Conservation (phyloP, 2,797 vertebrate genomes). For the Sebastes diploproa region DNA sequence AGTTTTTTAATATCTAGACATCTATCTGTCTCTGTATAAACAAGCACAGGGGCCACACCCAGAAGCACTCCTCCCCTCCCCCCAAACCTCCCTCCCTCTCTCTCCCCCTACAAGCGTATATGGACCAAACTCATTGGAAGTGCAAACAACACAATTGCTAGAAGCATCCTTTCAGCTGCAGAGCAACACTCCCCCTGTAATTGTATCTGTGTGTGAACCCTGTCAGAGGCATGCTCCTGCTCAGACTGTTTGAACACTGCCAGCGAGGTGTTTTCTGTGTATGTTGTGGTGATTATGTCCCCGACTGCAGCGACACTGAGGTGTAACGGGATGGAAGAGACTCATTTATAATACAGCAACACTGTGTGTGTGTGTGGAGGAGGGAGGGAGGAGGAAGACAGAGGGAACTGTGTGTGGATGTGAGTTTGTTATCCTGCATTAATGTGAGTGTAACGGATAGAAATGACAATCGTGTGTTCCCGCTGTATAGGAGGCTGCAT, state of each 20-base stretch:
- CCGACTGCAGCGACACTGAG: conserved; percentile 51
- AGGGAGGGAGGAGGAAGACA: neutral
- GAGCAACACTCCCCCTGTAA: conserved; percentile 37
- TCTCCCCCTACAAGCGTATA: conserved; percentile 20
- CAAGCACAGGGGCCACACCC: conserved; percentile 66
- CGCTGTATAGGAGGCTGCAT: conserved; percentile 5
- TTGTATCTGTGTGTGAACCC: conserved; percentile 47
- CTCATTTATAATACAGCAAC: conserved; percentile 64
- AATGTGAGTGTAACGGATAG: conserved; percentile 20
- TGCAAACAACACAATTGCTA: conserved; percentile 62
- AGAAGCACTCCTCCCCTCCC: conserved; percentile 62
- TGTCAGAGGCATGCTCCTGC: conserved; percentile 43
- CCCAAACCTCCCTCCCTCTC: conserved; percentile 43
- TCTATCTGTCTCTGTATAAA: conserved; percentile 46
- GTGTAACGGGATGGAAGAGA: conserved; percentile 60
- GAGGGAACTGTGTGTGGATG: neutral
- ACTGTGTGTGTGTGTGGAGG: neutral
- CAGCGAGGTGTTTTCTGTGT: conserved; percentile 56
- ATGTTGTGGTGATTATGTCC: conserved; percentile 59
- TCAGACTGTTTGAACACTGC: conserved; percentile 48
- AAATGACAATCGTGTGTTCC: neutral
- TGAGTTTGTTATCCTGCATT: conserved; percentile 29
- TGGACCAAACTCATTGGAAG: conserved; percentile 56
- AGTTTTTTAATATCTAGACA: conserved; percentile 59
- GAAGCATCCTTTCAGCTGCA: conserved; percentile 48